Evolutionary conservation across 2,888 invertebrate genomes (phyloP), one percentile per base, ranked within the genome.

Genomic region (Odontocolon sp.): DNA sequence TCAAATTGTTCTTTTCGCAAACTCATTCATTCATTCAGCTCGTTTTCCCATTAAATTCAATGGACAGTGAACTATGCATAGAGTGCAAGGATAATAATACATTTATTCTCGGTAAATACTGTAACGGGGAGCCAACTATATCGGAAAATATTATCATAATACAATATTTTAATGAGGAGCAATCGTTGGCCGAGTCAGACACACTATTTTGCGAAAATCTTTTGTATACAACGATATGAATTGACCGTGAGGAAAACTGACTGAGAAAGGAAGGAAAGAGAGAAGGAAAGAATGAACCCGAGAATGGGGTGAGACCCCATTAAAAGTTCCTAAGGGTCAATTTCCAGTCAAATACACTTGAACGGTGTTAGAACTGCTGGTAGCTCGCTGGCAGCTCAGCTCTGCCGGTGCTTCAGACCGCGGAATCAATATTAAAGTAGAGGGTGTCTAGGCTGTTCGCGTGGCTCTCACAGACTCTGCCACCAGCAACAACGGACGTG

Each of bases 311-410:
- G 28, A 21, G 47, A 79, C 66, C 79, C 84, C 83, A 84, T 86
- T 85, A 84, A 86, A 86, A 85, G 82, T 85, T 86, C 74, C 81
- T 80, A 83, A 84, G 84, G 84, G 85, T 84, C 84, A 83, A 86
- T 86, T 85, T 86, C 83, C 86, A 85, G 84, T 82, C 83, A 84
- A 85, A 86, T 86, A 84, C 85, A 86, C 85, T 83, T 77, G 83
- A 85, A 81, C 82, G 82, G 80, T 79, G 81, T 80, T 72, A 67
- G 77, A 77, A 56, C 70, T 72, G 70, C 36, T 59, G 73, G 66
- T 74, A 47, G 70, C 63, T 71, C 47, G 68, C 59, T 66, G 59
- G 45, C 54, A 21, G 50, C 50, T 68, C 54, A 73, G 70, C 56
- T 67, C 61, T 8, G 70, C 28, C 31, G 68, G 36, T 56, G 68